phyloP scores from a whole-genome alignment of 1,140 invertebrate genomes.

The Dolichoris vasculosae region DNA sequence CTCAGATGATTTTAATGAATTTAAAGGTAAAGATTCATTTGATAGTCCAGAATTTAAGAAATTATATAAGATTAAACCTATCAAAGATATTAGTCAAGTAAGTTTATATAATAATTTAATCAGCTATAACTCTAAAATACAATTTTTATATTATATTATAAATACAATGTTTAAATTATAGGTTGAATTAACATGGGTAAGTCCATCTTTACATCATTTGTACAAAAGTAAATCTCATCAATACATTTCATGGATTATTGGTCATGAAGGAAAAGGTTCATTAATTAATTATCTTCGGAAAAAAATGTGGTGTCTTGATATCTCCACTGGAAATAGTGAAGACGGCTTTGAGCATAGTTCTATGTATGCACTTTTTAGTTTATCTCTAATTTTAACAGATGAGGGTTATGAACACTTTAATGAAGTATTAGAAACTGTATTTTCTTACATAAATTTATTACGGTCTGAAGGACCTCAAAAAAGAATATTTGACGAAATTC shows the following conservation, averaged over 20 bases:
- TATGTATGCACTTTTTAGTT: conserved; percentile 83
- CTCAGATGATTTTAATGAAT: conserved; percentile 77
- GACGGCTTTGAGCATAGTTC: conserved; percentile 85
- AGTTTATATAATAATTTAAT: conserved; percentile 38
- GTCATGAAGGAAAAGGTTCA: conserved; percentile 92
- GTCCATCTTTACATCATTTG: conserved; percentile 83
- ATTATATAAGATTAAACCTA: conserved; percentile 86
- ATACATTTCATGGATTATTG: conserved; percentile 88
- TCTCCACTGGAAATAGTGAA: conserved; percentile 84
- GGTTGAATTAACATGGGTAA: conserved; percentile 86
- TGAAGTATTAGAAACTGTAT: conserved; percentile 81
- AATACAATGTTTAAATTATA: conserved; percentile 61
- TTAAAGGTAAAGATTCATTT: conserved; percentile 75
- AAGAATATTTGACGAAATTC: conserved; percentile 84
- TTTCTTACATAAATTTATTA: conserved; percentile 85
- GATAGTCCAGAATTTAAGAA: conserved; percentile 80
- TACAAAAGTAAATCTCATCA: conserved; percentile 87
- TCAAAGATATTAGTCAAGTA: conserved; percentile 83
- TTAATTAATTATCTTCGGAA: conserved; percentile 87
- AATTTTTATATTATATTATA: background rate
- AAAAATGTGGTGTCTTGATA: conserved; percentile 89
- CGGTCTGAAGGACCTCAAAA: conserved; percentile 77
- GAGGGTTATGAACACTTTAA: conserved; percentile 84
- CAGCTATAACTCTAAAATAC: background rate
- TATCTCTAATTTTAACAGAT: conserved; percentile 86